phyloP scores from a whole-genome alignment of 2,797 vertebrate species.

The Spinibarbus caldwelli region DNA sequence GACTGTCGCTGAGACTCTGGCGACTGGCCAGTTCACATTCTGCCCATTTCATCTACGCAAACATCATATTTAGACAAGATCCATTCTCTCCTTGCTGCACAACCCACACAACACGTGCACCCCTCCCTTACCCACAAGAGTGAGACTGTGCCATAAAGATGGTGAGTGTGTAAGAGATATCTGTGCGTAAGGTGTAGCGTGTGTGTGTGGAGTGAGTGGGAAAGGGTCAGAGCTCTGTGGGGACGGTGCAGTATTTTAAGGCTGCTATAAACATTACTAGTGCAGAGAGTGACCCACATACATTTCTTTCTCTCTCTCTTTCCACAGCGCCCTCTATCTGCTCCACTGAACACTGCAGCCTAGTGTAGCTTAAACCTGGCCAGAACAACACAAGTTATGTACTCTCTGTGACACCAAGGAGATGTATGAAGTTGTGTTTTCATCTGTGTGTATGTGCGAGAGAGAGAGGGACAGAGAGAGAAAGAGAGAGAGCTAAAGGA shows the following conservation, averaged over 20 bases:
- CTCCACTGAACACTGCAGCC: slow-evolving; percentile 6
- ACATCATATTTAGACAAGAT: slow-evolving; percentile 39
- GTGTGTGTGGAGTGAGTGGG: slow-evolving; percentile 35
- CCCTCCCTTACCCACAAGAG: slow-evolving; percentile 6
- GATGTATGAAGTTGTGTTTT: slow-evolving; percentile 29
- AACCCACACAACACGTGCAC: slow-evolving; percentile 34
- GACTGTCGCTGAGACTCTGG: slow-evolving; percentile 48
- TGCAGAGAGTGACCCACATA: slow-evolving; percentile 78
- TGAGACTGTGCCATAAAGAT: slow-evolving; percentile 12
- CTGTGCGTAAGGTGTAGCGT: not conserved
- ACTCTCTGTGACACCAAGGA: not conserved
- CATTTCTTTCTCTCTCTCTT: slow-evolving; percentile 24
- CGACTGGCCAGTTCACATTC: slow-evolving; percentile 40
- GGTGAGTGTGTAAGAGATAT: slow-evolving; percentile 2
- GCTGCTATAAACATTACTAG: slow-evolving; percentile 76
- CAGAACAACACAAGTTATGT: not conserved
- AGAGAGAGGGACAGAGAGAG: too few relatives aligned
- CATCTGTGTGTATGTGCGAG: not conserved
- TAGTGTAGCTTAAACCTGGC: too few relatives aligned
- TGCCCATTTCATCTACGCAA: slow-evolving; percentile 33
- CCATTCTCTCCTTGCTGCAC: slow-evolving; percentile 25
- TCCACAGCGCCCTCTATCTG: slow-evolving; percentile 37
- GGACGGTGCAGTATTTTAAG: slow-evolving; percentile 75
- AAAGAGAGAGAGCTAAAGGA: not conserved
- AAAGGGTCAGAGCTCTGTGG: slow-evolving; percentile 51